Conservation (phyloP, 2,797 vertebrate genomes). For the Schizopygopsis malacanthus region DNA sequence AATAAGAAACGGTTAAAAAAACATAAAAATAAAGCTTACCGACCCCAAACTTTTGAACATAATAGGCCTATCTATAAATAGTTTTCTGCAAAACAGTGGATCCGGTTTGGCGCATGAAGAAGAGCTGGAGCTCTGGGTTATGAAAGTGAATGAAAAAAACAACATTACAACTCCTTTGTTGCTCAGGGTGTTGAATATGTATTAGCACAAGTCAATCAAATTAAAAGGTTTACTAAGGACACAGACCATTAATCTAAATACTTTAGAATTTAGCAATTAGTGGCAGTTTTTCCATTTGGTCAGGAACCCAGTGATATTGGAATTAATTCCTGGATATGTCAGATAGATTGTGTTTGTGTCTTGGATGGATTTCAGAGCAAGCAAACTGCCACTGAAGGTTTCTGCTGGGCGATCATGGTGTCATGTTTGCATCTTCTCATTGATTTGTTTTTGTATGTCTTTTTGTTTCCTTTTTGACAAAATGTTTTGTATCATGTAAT, state of each 20-base stretch:
- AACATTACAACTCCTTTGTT: not conserved
- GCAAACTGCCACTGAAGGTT: conserved; percentile 14
- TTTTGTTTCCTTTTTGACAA: conserved; percentile 24
- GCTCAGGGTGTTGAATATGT: conserved; percentile 30
- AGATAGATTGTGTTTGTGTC: conserved; percentile 20
- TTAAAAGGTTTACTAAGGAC: conserved; percentile 16
- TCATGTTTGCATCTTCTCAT: conserved; percentile 19
- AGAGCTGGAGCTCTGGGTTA: not conserved
- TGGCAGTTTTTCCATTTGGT: conserved; percentile 10
- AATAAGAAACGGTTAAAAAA: too few relatives aligned
- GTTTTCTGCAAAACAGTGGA: not conserved
- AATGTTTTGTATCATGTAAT: conserved; percentile 46
- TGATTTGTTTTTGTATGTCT: conserved; percentile 13
- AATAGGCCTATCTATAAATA: not conserved
- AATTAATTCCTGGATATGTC: conserved; percentile 2
- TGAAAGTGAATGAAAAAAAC: not conserved
- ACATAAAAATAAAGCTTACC: not conserved
- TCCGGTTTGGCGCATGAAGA: not conserved
- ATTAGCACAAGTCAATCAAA: conserved; percentile 39
- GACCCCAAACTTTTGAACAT: not conserved
- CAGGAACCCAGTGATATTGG: conserved; percentile 6
- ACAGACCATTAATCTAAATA: conserved; percentile 24
- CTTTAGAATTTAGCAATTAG: conserved; percentile 35
- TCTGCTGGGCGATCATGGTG: not conserved
- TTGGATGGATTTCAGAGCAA: conserved; percentile 7